Percentiles rank a stretch among this genome's conserved stretches.
Conservation (phyloP, 2,113 vertebrate genomes). For the Capreolus pygargus region DNA sequence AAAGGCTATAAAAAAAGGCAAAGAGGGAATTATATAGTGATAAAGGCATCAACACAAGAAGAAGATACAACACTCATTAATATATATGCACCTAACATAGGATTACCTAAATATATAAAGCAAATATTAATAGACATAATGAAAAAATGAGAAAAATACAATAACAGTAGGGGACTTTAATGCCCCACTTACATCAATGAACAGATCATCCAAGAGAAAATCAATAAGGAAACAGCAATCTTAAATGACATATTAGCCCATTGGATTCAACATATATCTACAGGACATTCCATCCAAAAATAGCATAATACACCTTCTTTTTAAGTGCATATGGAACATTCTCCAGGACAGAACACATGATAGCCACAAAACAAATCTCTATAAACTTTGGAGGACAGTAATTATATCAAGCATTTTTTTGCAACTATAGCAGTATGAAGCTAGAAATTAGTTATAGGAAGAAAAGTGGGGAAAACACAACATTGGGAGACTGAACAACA, state of each 20-base stretch:
- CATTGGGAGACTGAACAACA: neutral
- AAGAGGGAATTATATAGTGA: neutral
- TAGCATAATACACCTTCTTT: neutral
- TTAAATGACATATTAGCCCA: neutral
- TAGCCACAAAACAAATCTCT: neutral
- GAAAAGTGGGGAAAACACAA: neutral
- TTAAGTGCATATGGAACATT: neutral
- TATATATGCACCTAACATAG: neutral
- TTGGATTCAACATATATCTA: neutral
- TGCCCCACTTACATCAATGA: neutral
- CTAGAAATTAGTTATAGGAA: neutral
- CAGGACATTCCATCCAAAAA: neutral
- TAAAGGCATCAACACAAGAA: neutral
- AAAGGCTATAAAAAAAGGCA: neutral
- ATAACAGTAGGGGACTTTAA: neutral
- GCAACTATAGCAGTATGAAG: neutral
- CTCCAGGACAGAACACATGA: neutral
- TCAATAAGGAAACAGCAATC: neutral
- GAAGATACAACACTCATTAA: neutral
- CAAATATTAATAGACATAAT: neutral
- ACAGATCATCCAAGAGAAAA: neutral
- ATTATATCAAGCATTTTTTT: neutral
- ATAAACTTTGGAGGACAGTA: neutral
- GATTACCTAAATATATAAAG: neutral
- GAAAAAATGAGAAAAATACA: neutral